These are phyloP conservation scores for Sycophaga agraensis DNA, from an alignment of 1,140 invertebrate species.

Conservation along the genomic window DNA sequence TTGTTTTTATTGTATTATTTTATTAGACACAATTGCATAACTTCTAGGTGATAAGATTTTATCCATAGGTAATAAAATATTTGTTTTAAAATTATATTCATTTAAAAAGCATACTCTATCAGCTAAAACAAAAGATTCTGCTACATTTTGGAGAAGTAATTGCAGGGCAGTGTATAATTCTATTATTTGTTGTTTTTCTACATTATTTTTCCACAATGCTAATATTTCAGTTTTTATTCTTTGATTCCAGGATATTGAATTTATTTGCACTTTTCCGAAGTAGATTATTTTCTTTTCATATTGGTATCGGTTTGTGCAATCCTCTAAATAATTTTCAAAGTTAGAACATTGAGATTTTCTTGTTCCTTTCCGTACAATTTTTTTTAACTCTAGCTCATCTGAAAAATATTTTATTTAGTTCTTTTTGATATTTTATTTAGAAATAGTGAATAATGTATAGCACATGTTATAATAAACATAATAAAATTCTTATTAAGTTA, in stretches of 20 bases:
- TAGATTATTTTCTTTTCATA: constrained; percentile 25
- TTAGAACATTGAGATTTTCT: constrained; percentile 55
- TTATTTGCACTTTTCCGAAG: constrained; percentile 23
- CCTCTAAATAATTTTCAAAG: constrained; percentile 59
- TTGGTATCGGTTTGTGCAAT: constrained; percentile 46
- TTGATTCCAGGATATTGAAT: constrained; percentile 17
- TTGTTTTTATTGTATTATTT: too few relatives aligned
- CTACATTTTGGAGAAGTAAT: constrained; percentile 47
- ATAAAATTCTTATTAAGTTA: not conserved
- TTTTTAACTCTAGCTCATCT: constrained; percentile 60
- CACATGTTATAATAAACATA: constrained; percentile 4
- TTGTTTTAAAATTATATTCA: constrained; percentile 38
- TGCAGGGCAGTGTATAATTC: constrained; percentile 51
- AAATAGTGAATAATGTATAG: too few relatives aligned
- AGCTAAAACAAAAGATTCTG: constrained; percentile 47
- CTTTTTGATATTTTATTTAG: too few relatives aligned
- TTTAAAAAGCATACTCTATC: constrained; percentile 48
- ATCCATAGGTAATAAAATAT: constrained; percentile 41
- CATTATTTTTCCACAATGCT: constrained; percentile 41
- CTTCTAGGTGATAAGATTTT: constrained; percentile 50
- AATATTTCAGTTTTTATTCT: constrained; percentile 36
- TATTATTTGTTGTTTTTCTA: constrained; percentile 34
- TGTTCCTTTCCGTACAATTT: constrained; percentile 62
- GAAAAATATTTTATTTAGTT: too few relatives aligned
- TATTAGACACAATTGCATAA: constrained; percentile 48